A percentile compares a stretch with the other conserved stretches of the same genome.
These are phyloP conservation scores for Tetragnatha versicolor DNA, from an alignment of 1,140 invertebrate genomes.

Conservation along the genomic window DNA sequence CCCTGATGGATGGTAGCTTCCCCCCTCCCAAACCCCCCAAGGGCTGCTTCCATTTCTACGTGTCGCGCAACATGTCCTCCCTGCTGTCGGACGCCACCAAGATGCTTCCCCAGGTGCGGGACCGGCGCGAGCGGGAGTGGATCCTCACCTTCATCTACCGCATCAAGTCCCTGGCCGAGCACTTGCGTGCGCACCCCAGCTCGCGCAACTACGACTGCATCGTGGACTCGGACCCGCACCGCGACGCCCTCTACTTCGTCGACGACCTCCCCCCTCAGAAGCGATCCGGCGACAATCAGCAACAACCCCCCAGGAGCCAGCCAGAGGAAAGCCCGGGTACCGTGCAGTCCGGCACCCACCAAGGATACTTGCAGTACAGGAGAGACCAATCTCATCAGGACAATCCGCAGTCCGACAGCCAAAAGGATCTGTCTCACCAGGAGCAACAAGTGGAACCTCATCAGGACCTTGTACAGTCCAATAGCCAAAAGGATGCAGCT, in stretches of 20 bases:
- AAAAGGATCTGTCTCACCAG: background rate
- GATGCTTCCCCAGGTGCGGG: slow-evolving; percentile 7
- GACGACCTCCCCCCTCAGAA: slow-evolving; percentile 10
- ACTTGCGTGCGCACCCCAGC: slow-evolving; percentile 18
- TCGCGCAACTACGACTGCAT: slow-evolving; percentile 17
- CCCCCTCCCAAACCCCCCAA: background rate
- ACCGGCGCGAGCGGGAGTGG: slow-evolving; percentile 23
- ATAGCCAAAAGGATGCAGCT: too few relatives aligned
- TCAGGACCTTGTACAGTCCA: too few relatives aligned
- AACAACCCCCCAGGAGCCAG: background rate
- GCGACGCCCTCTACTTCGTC: slow-evolving; percentile 21
- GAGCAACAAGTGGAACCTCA: too few relatives aligned
- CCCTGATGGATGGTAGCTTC: background rate
- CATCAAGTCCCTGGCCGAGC: slow-evolving; percentile 16
- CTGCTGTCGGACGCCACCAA: slow-evolving; percentile 37
- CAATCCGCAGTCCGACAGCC: background rate
- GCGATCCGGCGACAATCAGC: background rate
- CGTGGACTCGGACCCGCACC: background rate
- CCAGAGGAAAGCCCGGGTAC: background rate
- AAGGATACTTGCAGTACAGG: too few relatives aligned
- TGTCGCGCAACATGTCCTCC: slow-evolving; percentile 36
- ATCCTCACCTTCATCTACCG: slow-evolving; percentile 38
- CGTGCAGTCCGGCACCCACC: too few relatives aligned
- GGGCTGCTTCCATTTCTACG: slow-evolving; percentile 38
- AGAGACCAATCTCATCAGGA: too few relatives aligned